Conservation (phyloP, 2,888 invertebrate species). For the Perdita meconis region DNA sequence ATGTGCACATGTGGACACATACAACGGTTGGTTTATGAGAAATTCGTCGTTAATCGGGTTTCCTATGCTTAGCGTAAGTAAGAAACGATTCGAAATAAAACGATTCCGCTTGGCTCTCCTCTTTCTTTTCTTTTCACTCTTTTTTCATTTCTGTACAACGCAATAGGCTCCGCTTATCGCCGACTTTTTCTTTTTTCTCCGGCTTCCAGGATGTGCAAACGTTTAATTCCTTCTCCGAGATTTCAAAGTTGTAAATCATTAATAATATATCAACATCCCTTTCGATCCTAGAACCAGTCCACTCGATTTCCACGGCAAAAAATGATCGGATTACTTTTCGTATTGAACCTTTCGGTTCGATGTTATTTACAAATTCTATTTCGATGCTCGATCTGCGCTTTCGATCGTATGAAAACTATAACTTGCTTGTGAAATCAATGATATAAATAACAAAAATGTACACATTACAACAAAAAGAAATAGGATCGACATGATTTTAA, state of each 20-base stretch:
- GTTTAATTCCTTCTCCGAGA: slow-evolving; percentile 31
- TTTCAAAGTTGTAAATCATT: slow-evolving; percentile 41
- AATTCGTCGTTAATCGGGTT: slow-evolving; percentile 51
- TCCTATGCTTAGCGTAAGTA: slow-evolving; percentile 61
- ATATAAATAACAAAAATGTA: slow-evolving; percentile 50
- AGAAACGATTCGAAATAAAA: slow-evolving; percentile 69
- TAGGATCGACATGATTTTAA: slow-evolving; percentile 2
- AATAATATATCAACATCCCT: slow-evolving; percentile 40
- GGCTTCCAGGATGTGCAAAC: slow-evolving; percentile 41
- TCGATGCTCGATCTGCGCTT: neutral
- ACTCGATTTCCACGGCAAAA: slow-evolving; percentile 27
- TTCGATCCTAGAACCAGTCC: slow-evolving; percentile 51
- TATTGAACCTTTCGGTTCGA: slow-evolving; percentile 4
- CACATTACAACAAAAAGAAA: slow-evolving; percentile 16
- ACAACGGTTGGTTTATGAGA: slow-evolving; percentile 49
- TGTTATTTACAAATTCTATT: slow-evolving; percentile 38
- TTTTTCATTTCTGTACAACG: slow-evolving; percentile 43
- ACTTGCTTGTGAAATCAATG: slow-evolving; percentile 35
- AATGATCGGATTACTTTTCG: slow-evolving; percentile 5
- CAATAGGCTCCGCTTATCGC: slow-evolving; percentile 58
- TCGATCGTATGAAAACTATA: slow-evolving; percentile 1
- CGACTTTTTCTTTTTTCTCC: slow-evolving; percentile 19
- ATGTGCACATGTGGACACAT: slow-evolving; percentile 31
- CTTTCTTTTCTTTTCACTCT: neutral
- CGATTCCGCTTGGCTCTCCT: slow-evolving; percentile 48